Conservation (phyloP, 2,113 vertebrate genomes). For the Glareola pratincola region DNA sequence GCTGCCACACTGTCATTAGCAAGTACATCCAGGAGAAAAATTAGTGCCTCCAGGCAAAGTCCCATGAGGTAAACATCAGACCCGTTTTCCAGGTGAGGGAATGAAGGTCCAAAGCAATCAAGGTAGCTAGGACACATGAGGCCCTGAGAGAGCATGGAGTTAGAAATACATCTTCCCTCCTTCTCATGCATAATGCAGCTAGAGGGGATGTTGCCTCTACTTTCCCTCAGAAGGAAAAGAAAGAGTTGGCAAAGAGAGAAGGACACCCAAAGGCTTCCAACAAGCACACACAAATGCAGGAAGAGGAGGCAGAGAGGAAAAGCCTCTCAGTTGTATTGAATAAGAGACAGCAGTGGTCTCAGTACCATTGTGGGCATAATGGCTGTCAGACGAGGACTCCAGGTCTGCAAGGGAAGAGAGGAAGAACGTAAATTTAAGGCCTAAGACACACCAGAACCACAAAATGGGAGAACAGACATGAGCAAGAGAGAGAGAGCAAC, state of each 20-base stretch:
- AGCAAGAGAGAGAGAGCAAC: background rate
- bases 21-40: background rate
- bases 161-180: background rate
- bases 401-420: slow-evolving; percentile 6
- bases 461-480: background rate
- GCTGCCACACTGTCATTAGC: background rate
- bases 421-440: background rate
- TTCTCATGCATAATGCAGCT: background rate
- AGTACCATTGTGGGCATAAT: background rate
- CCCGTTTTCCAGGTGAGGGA: background rate
- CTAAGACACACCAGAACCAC: background rate
- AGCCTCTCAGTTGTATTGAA: background rate
- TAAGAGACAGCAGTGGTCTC: background rate
- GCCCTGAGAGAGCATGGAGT: background rate
- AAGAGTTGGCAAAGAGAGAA: background rate
- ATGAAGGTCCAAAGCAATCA: background rate
- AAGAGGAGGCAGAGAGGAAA: slow-evolving; percentile 41
- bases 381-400: background rate
- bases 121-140: background rate
- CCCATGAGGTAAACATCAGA: background rate
- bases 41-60: background rate
- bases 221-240: background rate
- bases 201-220: background rate
- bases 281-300: background rate
- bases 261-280: background rate